These are phyloP conservation scores for Diarsia brunnea DNA, from an alignment of 2,888 invertebrate species.

Conservation along the genomic window DNA sequence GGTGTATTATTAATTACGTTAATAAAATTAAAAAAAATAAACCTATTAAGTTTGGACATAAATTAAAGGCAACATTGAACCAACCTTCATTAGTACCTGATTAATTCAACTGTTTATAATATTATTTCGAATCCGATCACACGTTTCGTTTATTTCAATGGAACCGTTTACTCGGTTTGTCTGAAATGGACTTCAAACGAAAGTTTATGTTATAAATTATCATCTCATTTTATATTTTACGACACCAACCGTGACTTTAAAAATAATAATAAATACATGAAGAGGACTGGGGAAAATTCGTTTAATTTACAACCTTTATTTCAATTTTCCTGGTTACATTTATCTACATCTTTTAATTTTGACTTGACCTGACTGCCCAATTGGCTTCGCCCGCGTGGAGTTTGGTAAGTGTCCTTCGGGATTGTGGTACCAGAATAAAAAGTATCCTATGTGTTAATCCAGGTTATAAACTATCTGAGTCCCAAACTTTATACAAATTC, in stretches of 20 bases:
- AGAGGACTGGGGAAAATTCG: neutral
- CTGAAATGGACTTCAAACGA: neutral
- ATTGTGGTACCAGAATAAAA: no score
- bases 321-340: neutral
- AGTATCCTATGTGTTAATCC: no score
- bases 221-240: neutral
- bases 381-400: no score
- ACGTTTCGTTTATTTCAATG: neutral
- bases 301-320: neutral
- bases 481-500: no score
- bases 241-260: neutral
- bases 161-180: neutral
- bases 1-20: no score
- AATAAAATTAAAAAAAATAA: neutral
- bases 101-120: neutral
- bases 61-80: neutral
- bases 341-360: neutral
- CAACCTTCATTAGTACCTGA: neutral
- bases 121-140: neutral
- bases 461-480: no score
- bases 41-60: neutral
- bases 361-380: neutral
- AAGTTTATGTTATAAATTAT: neutral
- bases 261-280: neutral
- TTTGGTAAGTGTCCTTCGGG: no score